A percentile compares a stretch with the other conserved stretches of the same genome.
Conservation (phyloP, 2,113 vertebrate species). For the Pelusios castaneus region DNA sequence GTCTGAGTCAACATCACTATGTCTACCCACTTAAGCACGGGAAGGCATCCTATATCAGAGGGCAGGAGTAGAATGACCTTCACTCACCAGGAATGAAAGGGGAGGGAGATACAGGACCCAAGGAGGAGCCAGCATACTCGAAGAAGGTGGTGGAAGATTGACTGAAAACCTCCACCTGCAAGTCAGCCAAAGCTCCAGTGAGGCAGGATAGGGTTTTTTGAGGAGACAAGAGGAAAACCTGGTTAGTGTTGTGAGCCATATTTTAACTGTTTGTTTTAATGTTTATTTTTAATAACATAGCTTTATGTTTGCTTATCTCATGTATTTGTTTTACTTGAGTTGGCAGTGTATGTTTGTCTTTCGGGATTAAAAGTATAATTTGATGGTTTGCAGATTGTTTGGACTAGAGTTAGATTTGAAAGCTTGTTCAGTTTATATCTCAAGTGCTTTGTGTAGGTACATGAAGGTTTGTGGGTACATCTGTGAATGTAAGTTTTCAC, state of each 20-base stretch:
- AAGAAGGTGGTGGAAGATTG: not conserved
- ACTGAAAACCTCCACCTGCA: not conserved
- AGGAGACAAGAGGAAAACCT: not conserved
- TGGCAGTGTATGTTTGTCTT: not conserved
- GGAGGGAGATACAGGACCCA: too few species aligned
- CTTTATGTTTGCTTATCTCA: not conserved
- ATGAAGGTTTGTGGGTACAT: too few species aligned
- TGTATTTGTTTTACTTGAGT: not conserved
- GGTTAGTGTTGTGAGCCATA: not conserved
- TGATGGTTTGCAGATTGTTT: not conserved
- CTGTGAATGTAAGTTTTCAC: not conserved
- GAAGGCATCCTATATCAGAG: not conserved
- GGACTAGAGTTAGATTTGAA: not conserved
- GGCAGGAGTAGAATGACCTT: not conserved
- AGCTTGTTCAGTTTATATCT: not conserved
- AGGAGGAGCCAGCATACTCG: not conserved
- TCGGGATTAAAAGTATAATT: not conserved
- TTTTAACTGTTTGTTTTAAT: conserved; percentile 5
- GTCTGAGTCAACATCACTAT: not conserved
- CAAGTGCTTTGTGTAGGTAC: not conserved
- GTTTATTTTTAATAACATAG: not conserved
- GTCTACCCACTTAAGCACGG: not conserved
- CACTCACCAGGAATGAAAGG: too few species aligned
- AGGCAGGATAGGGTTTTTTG: not conserved
- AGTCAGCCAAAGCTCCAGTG: not conserved